Conservation (phyloP, 2,797 vertebrate genomes). For the Tangara arthus region DNA sequence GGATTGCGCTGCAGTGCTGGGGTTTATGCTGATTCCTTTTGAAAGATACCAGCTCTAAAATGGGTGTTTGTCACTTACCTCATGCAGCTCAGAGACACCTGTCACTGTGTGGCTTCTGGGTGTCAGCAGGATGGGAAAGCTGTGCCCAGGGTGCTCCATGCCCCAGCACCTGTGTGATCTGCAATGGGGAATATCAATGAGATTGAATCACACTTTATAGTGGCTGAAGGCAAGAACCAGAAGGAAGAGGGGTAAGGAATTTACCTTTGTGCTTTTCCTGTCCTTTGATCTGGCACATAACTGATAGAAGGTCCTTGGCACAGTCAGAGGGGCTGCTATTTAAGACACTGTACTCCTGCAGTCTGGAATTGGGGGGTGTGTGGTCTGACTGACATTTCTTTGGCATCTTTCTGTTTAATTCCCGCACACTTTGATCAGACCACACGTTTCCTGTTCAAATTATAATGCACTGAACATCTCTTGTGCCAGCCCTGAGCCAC, state of each 20-base stretch:
- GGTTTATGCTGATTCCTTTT: not conserved
- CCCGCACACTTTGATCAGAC: not conserved
- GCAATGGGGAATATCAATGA: not conserved
- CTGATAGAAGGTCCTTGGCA: not conserved
- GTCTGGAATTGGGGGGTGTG: not conserved
- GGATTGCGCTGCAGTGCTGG: not conserved
- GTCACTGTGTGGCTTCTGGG: not conserved
- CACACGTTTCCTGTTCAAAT: not conserved
- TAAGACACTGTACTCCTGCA: not conserved
- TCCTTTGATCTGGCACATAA: constrained; percentile 1
- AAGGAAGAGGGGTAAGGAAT: not conserved
- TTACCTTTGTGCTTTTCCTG: not conserved
- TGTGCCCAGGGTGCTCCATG: not conserved
- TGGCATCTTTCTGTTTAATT: not conserved
- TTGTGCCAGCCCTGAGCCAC: not conserved
- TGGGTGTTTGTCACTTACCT: not conserved
- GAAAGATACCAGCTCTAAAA: not conserved
- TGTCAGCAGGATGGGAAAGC: not conserved
- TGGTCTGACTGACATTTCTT: not conserved
- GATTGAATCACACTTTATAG: not conserved
- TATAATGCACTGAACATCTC: not conserved
- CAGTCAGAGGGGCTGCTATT: not conserved
- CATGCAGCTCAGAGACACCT: not conserved
- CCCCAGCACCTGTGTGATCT: not conserved
- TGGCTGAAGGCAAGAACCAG: not conserved